phyloP scores from a whole-genome alignment of 2,113 vertebrate genomes.

The Paradoxurus hermaphroditus region DNA sequence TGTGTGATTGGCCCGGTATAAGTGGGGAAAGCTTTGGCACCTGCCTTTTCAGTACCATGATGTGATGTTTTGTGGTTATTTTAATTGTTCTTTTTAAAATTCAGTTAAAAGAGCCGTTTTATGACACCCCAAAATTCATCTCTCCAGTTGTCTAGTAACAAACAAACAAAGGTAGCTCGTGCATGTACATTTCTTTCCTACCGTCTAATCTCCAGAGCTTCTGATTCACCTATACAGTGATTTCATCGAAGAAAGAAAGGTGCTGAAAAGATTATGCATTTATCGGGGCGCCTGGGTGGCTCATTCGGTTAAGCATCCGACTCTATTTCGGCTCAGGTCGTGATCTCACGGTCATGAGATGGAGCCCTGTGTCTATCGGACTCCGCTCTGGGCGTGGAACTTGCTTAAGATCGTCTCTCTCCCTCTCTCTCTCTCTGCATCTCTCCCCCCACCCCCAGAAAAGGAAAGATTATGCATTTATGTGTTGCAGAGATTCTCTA shows the following conservation, averaged over 20 bases:
- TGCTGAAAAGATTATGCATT: neutral
- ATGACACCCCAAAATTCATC: neutral
- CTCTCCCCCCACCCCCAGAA: no score
- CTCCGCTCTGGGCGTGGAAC: no score
- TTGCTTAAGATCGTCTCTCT: no score
- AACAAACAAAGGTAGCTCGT: neutral
- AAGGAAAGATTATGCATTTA: no score
- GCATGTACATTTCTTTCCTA: neutral
- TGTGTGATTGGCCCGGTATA: neutral
- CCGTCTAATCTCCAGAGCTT: neutral
- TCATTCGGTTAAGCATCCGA: no score
- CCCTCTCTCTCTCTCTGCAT: no score
- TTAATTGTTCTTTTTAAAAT: neutral
- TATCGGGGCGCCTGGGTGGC: no score
- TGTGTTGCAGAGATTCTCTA: neutral
- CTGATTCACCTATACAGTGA: neutral
- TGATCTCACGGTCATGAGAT: no score
- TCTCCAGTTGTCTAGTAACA: slow-evolving; percentile 27
- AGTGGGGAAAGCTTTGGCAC: neutral
- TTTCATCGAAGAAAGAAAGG: slow-evolving; percentile 2
- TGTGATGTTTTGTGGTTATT: neutral
- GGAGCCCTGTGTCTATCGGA: no score
- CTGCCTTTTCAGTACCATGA: neutral
- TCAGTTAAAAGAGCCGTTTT: neutral
- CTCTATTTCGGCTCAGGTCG: no score